Conservation (phyloP, 1,140 invertebrate species). For the Chymomyza costata region DNA sequence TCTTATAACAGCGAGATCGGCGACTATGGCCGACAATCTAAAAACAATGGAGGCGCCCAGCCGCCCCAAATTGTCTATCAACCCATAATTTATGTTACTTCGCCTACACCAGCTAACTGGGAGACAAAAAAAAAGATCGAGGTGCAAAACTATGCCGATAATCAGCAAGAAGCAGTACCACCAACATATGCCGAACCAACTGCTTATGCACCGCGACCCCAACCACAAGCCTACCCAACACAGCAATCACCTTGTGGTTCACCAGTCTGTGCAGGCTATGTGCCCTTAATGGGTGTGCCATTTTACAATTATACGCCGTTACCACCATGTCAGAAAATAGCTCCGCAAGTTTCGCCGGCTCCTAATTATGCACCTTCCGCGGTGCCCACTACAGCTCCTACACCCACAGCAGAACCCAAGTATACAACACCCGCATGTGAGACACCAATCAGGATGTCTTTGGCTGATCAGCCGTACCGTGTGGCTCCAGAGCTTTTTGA, state of each 20-base stretch:
- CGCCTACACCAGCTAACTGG: constrained; percentile 13
- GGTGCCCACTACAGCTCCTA: background rate
- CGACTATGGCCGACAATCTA: constrained; percentile 15
- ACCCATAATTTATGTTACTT: constrained; percentile 51
- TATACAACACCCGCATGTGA: constrained; percentile 34
- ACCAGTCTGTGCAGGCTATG: constrained; percentile 19
- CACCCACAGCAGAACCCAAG: background rate
- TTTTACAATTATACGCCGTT: constrained; percentile 21
- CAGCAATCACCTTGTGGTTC: constrained; percentile 16
- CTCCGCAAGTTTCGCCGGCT: background rate
- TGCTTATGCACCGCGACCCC: constrained; percentile 11
- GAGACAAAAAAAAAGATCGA: constrained; percentile 9
- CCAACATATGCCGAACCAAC: constrained; percentile 8
- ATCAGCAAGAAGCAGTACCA: constrained; percentile 6
- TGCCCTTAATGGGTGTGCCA: constrained; percentile 27
- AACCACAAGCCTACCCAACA: too few relatives aligned
- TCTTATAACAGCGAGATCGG: constrained; percentile 23
- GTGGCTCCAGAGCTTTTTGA: constrained; percentile 60
- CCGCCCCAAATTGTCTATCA: constrained; percentile 58
- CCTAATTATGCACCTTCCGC: constrained; percentile 1
- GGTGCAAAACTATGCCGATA: constrained; percentile 8
- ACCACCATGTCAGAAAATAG: background rate
- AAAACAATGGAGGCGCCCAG: constrained; percentile 25
- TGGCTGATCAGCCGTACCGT: constrained; percentile 56
- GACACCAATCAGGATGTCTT: constrained; percentile 42